These are phyloP conservation scores for Drosophila affinis DNA, from an alignment of 2,888 invertebrate species.

Conservation along the genomic window DNA sequence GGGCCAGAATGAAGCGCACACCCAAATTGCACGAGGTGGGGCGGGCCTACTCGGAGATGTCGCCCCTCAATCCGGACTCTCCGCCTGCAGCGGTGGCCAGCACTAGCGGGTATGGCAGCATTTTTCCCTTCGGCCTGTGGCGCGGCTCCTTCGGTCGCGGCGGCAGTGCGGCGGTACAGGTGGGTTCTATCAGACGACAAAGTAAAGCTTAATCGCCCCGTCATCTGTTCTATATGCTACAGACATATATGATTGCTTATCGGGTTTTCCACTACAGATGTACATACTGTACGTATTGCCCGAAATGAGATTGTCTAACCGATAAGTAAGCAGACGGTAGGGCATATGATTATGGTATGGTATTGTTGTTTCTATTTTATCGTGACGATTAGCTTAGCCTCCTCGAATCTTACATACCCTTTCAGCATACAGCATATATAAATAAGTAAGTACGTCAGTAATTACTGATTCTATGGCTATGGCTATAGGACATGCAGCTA, in stretches of 20 bases:
- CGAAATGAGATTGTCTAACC: constrained; percentile 39
- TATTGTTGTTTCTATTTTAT: constrained; percentile 37
- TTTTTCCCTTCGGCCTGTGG: constrained; percentile 82
- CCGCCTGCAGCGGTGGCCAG: constrained; percentile 49
- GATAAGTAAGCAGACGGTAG: constrained; percentile 26
- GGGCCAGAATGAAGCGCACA: constrained; percentile 69
- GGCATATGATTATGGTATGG: constrained; percentile 8
- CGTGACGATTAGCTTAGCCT: constrained; percentile 9
- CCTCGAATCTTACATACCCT: constrained; percentile 34
- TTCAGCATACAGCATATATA: neutral
- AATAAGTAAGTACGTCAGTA: neutral
- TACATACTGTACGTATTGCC: constrained; percentile 12
- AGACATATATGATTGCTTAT: constrained; percentile 14
- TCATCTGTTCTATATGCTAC: constrained; percentile 17
- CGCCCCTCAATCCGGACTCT: constrained; percentile 81
- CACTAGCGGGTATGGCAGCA: constrained; percentile 80
- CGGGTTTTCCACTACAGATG: constrained; percentile 14
- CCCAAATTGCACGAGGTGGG: constrained; percentile 78
- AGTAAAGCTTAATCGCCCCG: neutral
- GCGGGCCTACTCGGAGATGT: constrained; percentile 82
- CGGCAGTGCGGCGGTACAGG: constrained; percentile 80
- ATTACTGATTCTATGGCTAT: too few relatives aligned
- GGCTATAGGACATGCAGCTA: too few relatives aligned
- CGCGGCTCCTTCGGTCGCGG: constrained; percentile 77
- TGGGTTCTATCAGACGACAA: constrained; percentile 46